phyloP scores from a whole-genome alignment of 2,888 invertebrate species.

The Andrena bucephala region DNA sequence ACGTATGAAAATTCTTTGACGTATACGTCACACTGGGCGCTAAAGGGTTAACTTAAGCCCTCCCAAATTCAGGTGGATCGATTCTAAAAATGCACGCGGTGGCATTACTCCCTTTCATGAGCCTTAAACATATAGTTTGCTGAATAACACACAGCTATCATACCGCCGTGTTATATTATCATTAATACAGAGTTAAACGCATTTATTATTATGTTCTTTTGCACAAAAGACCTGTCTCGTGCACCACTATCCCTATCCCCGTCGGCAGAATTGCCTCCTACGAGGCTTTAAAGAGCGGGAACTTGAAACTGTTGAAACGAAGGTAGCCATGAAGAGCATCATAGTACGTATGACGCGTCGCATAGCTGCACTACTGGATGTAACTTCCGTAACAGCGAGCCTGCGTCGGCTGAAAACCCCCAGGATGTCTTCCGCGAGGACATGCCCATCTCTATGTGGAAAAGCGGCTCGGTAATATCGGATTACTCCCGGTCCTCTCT shows the following conservation, averaged over 20 bases:
- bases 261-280: neutral
- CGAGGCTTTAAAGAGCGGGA: neutral
- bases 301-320: neutral
- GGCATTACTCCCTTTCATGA: too few relatives aligned
- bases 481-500: conserved; percentile 75
- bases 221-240: neutral
- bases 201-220: neutral
- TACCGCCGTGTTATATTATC: too few relatives aligned
- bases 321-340: conserved; percentile 20
- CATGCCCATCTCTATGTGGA: conserved; percentile 65
- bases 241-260: neutral
- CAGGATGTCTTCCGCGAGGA: conserved; percentile 61
- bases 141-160: too few relatives aligned
- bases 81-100: too few relatives aligned
- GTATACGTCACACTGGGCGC: too few relatives aligned
- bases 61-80: too few relatives aligned
- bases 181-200: too few relatives aligned
- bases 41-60: too few relatives aligned
- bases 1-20: too few relatives aligned
- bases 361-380: conserved; percentile 50
- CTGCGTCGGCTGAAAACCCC: conserved; percentile 64
- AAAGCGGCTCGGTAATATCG: conserved; percentile 81
- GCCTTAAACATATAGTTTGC: too few relatives aligned
- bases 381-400: conserved; percentile 53
- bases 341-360: conserved; percentile 30